A percentile compares a stretch with the other conserved stretches of the same genome.
Conservation (phyloP, 2,888 invertebrate species). For the Crossocerus cetratus region DNA sequence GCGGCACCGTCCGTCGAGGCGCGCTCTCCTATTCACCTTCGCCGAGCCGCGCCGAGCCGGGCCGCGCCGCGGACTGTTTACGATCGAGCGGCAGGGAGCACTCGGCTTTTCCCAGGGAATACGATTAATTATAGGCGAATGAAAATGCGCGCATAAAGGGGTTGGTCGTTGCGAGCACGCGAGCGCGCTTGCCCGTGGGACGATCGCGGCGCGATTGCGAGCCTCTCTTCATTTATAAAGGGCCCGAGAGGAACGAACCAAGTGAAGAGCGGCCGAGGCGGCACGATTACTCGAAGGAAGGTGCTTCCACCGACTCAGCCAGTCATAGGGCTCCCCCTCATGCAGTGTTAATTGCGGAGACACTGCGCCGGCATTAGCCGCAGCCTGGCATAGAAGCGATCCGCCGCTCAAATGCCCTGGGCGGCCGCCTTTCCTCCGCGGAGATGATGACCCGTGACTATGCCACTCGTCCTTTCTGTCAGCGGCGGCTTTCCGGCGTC, state of each 20-base stretch:
- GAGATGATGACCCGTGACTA: conserved; percentile 3
- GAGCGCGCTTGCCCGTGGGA: conserved; percentile 37
- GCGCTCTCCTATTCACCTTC: too few relatives aligned
- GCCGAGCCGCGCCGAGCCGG: too few relatives aligned
- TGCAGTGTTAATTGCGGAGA: conserved; percentile 55
- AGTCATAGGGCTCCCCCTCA: conserved; percentile 22
- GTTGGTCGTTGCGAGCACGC: background rate
- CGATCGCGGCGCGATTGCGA: conserved; percentile 30
- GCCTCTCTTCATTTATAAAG: conserved; percentile 18
- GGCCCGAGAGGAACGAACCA: too few relatives aligned
- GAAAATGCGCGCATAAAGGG: background rate
- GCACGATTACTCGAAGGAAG: background rate
- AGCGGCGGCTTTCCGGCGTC: conserved; percentile 13
- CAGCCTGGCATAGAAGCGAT: conserved; percentile 12
- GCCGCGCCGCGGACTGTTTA: too few relatives aligned
- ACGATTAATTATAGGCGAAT: conserved; percentile 1
- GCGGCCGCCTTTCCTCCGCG: too few relatives aligned
- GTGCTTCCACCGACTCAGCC: conserved; percentile 23
- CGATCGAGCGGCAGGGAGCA: too few relatives aligned
- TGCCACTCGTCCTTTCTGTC: conserved; percentile 15
- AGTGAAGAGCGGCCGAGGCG: too few relatives aligned
- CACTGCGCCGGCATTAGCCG: conserved; percentile 43
- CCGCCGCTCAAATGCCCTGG: too few relatives aligned
- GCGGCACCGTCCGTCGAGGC: too few relatives aligned
- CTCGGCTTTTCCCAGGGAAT: too few relatives aligned